Evolutionary conservation across 2,113 vertebrate genomes (phyloP), one percentile per base, ranked within the genome.

Genomic region (Capreolus pygargus): DNA sequence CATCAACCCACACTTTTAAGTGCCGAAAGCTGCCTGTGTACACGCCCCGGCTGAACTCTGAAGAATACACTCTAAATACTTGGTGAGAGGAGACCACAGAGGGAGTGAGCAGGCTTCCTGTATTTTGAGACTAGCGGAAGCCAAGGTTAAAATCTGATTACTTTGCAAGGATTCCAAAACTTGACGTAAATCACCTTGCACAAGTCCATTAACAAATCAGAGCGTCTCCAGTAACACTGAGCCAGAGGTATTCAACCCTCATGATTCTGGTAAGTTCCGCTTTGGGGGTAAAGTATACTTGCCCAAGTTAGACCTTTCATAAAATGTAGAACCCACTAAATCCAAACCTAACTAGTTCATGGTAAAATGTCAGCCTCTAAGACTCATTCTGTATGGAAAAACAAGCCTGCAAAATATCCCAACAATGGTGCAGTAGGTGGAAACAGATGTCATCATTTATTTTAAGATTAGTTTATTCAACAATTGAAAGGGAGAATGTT

Each of bases 381-480:
- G 60, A 95, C 86, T 60, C 86, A 61, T 95, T 90, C 83, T 87
- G 85, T 89, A 60, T 61, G 97, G 97, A 96, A 87, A 89, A 96
- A 87, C 83, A 96, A 39, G 89, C 16, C 83, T 84, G 52, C 54
- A 85, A 95, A 95, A 97, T 74, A 97, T 96, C 58, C 74, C 96
- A 94, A 94, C 94, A 96, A 86, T 3, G 0, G 52, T 28, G 39
- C 19, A 47, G 93, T 97, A 85, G 94, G 97, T 97, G 93, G 95
- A 89, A 97, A 96, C 94, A 97, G 92, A 96, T 97, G 91, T 39
- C 95, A 95, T 47, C 27, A 7, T 95, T 97, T 97, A 96, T 98
- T 98, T 98, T 91, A 95, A 97, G 94, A 67, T 94, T 87, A 78
- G 82, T 97, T 95, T 98, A 96, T 97, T 97, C 96, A 96, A 91